phyloP scores from a whole-genome alignment of 2,888 invertebrate genomes.

The Pammene aurita region DNA sequence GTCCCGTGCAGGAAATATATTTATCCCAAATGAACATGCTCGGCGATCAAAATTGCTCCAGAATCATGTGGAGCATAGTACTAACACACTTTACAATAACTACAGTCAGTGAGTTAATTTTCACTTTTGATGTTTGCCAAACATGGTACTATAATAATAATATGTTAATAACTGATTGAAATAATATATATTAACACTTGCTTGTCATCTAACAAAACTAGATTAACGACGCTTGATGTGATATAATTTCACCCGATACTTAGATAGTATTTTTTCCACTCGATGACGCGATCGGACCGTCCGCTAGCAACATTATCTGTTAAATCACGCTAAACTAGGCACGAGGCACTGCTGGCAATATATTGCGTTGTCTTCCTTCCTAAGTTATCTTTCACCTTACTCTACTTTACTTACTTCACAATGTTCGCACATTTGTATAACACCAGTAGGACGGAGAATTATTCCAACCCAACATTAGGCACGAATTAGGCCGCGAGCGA shows the following conservation, averaged over 20 bases:
- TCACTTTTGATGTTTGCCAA: too few species aligned
- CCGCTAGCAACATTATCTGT: too few species aligned
- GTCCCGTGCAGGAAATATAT: constrained; percentile 47
- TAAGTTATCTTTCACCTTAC: background rate
- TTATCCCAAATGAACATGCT: constrained; percentile 48
- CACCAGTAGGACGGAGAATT: constrained; percentile 45
- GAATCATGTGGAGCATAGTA: background rate
- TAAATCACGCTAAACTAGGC: too few species aligned
- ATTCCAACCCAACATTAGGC: constrained; percentile 56
- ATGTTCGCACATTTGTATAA: background rate
- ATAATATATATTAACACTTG: too few species aligned
- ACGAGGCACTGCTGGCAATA: background rate
- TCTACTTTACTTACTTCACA: background rate
- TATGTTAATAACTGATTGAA: too few species aligned
- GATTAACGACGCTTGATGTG: too few species aligned
- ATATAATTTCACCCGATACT: too few species aligned
- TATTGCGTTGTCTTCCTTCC: background rate
- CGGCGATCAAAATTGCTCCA: constrained; percentile 39
- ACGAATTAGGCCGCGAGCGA: constrained; percentile 54
- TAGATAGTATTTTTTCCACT: too few species aligned
- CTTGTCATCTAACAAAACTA: too few species aligned
- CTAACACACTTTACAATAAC: background rate
- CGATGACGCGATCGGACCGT: too few species aligned
- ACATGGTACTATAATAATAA: too few species aligned
- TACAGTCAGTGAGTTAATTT: background rate